Evolutionary conservation across 2,113 vertebrate genomes (phyloP).

Genomic region (Pandion haliaetus): DNA sequence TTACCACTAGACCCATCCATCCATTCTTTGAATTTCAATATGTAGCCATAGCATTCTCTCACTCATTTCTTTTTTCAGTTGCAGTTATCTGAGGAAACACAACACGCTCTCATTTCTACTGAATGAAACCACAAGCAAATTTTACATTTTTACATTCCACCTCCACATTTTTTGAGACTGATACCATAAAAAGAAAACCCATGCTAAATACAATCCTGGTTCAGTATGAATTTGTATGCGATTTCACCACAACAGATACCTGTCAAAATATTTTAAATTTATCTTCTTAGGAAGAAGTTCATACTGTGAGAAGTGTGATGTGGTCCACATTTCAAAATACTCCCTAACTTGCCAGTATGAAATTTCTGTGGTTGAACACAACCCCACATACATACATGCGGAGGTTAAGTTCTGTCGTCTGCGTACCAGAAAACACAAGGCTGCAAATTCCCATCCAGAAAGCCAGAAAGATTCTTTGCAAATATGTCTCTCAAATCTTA

Average conservation of each 20-base stretch:
- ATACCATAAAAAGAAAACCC: neutral
- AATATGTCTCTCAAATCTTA: neutral
- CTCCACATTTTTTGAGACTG: neutral
- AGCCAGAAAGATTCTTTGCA: neutral
- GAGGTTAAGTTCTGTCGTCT: neutral
- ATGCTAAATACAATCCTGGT: neutral
- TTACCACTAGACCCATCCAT: neutral
- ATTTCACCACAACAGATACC: neutral
- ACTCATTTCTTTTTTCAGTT: neutral
- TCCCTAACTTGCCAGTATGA: neutral
- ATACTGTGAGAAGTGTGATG: neutral
- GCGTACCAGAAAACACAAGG: neutral
- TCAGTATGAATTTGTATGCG: neutral
- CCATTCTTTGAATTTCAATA: neutral
- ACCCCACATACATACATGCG: accelerated
- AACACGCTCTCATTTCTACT: neutral
- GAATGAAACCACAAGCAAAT: neutral
- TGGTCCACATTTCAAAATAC: neutral
- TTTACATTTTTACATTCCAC: neutral
- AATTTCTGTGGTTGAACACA: neutral
- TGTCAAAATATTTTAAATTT: neutral
- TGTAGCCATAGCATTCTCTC: neutral
- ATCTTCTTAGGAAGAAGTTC: neutral
- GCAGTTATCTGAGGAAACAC: neutral
- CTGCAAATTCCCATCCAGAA: neutral